Percentiles rank a stretch among this genome's conserved stretches.
These are phyloP conservation scores for Embidobia sp. DNA, from an alignment of 2,888 invertebrate species.

Conservation along the genomic window DNA sequence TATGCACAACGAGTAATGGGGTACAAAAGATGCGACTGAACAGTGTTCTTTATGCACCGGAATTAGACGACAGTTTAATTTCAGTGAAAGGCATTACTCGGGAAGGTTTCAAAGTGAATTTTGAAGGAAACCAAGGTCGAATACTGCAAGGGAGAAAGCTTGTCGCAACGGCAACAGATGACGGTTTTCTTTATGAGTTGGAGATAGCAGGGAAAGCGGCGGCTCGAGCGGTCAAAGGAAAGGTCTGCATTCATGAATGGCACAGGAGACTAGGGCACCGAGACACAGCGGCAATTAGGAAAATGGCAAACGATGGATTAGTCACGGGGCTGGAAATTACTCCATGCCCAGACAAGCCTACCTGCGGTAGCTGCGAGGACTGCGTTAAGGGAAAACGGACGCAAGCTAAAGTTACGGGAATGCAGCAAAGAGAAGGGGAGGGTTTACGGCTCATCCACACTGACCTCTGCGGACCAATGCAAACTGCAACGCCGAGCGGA, in stretches of 20 bases:
- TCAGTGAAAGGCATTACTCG: slow-evolving; percentile 60
- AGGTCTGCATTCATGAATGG: slow-evolving; percentile 64
- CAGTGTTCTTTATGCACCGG: slow-evolving; percentile 64
- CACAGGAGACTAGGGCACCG: slow-evolving; percentile 67
- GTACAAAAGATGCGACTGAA: slow-evolving; percentile 40
- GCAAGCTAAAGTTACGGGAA: slow-evolving; percentile 57
- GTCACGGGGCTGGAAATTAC: slow-evolving; percentile 61
- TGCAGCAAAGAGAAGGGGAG: slow-evolving; percentile 39
- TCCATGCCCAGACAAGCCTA: slow-evolving; percentile 62
- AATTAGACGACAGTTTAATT: slow-evolving; percentile 60
- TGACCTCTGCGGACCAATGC: slow-evolving; percentile 69
- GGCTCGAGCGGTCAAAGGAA: neutral
- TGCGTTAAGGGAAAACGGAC: slow-evolving; percentile 68
- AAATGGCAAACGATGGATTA: slow-evolving; percentile 40
- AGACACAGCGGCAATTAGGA: slow-evolving; percentile 54
- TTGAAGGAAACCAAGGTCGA: slow-evolving; percentile 46
- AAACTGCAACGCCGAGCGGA: slow-evolving; percentile 55
- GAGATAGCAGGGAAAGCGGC: neutral
- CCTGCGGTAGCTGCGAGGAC: too few species aligned
- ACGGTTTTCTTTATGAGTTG: slow-evolving; percentile 20
- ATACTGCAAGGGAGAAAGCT: slow-evolving; percentile 29
- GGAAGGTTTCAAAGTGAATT: slow-evolving; percentile 49
- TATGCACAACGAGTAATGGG: slow-evolving; percentile 35
- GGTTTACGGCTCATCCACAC: slow-evolving; percentile 64
- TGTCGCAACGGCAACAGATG: slow-evolving; percentile 43